Evolutionary conservation across 2,113 vertebrate species (phyloP).

Genomic region (Xerus inauris): DNA sequence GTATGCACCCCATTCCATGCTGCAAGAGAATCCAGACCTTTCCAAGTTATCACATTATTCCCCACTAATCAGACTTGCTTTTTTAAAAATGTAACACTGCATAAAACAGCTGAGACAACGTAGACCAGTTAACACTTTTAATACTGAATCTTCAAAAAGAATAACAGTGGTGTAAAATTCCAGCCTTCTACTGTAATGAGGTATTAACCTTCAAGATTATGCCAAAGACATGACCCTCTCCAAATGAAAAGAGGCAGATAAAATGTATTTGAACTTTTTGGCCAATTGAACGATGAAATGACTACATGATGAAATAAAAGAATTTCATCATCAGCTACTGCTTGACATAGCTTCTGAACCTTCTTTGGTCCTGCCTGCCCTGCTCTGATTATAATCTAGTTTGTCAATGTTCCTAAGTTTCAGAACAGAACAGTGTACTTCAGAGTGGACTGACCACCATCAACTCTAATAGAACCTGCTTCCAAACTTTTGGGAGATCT

Average conservation of each 20-base stretch:
- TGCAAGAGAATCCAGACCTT: neutral
- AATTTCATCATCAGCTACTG: neutral
- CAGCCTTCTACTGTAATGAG: neutral
- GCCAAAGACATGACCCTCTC: neutral
- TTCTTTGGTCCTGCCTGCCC: neutral
- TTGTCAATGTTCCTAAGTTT: neutral
- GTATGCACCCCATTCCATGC: neutral
- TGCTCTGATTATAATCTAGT: fast-evolving
- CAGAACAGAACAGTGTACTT: neutral
- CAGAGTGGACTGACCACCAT: neutral
- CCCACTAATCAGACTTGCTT: neutral
- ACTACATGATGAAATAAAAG: neutral
- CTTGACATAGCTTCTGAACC: fast-evolving
- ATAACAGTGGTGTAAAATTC: neutral
- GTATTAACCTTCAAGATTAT: neutral
- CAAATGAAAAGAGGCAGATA: neutral
- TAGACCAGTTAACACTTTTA: neutral
- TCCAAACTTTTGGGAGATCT: neutral
- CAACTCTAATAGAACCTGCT: neutral
- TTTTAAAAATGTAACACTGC: neutral
- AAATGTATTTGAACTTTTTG: neutral
- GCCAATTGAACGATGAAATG: neutral
- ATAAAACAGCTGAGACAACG: neutral
- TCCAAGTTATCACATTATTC: neutral
- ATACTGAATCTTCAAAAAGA: neutral